These are phyloP conservation scores for Rhagium mordax DNA, from an alignment of 2,888 invertebrate genomes.

Conservation along the genomic window DNA sequence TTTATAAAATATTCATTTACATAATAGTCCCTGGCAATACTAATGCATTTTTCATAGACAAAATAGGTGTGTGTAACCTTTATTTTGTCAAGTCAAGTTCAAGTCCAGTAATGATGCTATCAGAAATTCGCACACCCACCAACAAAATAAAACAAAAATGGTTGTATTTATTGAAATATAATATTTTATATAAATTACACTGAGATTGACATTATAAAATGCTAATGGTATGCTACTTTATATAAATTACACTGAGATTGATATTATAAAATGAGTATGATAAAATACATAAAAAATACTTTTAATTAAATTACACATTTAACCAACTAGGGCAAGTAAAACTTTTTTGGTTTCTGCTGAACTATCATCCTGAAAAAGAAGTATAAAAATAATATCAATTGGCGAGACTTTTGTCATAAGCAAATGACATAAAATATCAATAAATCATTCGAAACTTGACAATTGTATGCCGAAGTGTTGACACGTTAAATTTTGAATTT, in stretches of 20 bases:
- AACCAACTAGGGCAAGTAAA: constrained; percentile 77
- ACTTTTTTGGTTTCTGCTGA: constrained; percentile 91
- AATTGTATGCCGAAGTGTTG: neutral
- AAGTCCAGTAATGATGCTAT: neutral
- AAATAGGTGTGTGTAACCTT: too few species aligned
- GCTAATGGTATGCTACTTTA: neutral
- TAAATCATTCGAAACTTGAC: neutral
- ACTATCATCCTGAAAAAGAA: constrained; percentile 80
- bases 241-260: neutral
- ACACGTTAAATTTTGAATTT: constrained; percentile 17
- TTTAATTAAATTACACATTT: constrained; percentile 33
- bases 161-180: neutral
- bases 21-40: too few species aligned
- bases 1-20: too few species aligned
- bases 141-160: neutral
- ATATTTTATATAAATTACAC: neutral
- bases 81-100: neutral
- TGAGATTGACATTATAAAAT: neutral
- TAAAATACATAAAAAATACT: neutral
- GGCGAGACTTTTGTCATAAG: neutral
- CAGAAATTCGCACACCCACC: neutral
- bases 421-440: neutral
- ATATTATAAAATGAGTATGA: neutral
- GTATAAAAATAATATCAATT: constrained; percentile 47
- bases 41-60: too few species aligned